Conservation (phyloP, 1,140 invertebrate species). For the silkworm (Bombyx mori) region DNA sequence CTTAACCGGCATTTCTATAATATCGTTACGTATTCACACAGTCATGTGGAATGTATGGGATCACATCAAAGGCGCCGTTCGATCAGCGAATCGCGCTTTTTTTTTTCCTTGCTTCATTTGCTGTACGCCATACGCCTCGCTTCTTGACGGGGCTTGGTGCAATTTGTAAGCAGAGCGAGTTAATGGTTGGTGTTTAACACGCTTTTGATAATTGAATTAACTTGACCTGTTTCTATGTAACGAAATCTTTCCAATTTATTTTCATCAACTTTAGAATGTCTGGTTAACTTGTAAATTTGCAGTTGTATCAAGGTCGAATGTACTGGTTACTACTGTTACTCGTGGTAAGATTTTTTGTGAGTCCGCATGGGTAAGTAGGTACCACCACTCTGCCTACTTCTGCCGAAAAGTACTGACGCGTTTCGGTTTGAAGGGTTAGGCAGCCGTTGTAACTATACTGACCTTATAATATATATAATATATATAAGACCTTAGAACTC, state of each 20-base stretch:
- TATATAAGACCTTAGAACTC: no score
- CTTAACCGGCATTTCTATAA: conserved; percentile 41
- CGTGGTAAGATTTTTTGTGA: no score
- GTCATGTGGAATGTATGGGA: conserved; percentile 43
- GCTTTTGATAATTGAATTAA: neutral
- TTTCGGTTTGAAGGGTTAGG: no score
- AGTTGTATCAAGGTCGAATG: no score
- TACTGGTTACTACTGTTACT: no score
- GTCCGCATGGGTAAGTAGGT: no score
- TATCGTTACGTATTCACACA: conserved; percentile 53
- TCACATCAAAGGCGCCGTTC: conserved; percentile 59
- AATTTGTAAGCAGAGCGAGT: conserved; percentile 9
- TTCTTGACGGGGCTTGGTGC: conserved; percentile 15
- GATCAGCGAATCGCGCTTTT: conserved; percentile 46
- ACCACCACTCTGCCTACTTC: no score
- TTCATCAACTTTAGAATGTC: neutral
- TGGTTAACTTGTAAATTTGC: neutral
- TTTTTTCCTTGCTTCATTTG: conserved; percentile 62
- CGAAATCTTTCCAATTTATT: no score
- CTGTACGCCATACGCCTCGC: conserved; percentile 35
- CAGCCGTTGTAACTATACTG: no score
- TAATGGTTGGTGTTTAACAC: neutral
- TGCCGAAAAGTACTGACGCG: no score
- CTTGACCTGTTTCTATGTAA: neutral
- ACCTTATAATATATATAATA: no score